phyloP scores from a whole-genome alignment of 2,113 vertebrate species.

The Camarhynchus parvulus region DNA sequence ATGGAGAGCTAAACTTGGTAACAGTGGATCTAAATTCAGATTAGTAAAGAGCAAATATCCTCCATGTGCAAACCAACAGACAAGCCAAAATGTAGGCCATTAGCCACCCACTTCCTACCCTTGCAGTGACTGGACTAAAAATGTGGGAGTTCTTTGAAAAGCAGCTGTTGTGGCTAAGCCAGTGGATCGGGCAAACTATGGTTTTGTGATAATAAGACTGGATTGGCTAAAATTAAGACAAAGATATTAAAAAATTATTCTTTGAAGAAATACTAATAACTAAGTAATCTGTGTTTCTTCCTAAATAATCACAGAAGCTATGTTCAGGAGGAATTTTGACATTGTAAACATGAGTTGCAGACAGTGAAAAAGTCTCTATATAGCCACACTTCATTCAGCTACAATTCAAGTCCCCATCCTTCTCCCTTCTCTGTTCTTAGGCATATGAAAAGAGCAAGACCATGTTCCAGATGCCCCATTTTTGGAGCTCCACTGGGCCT shows the following conservation, averaged over 20 bases:
- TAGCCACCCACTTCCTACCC: not conserved
- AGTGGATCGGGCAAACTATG: not conserved
- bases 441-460: not conserved
- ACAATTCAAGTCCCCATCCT: not conserved
- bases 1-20: not conserved
- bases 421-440: not conserved
- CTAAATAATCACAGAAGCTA: not conserved
- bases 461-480: not conserved
- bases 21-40: not conserved
- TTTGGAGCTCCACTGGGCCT: not conserved
- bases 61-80: not conserved
- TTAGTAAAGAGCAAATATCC: not conserved
- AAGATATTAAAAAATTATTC: not conserved
- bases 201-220: not conserved
- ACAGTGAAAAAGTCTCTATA: not conserved
- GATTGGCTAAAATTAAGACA: not conserved
- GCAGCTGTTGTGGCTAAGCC: not conserved
- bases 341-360: not conserved
- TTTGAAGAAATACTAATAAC: not conserved
- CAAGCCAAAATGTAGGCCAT: not conserved
- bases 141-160: not conserved
- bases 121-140: not conserved
- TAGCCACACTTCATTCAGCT: not conserved
- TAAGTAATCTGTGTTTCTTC: not conserved
- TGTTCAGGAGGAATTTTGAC: not conserved